phyloP scores from a whole-genome alignment of 2,113 vertebrate species.

The Stigmatopora argus region DNA sequence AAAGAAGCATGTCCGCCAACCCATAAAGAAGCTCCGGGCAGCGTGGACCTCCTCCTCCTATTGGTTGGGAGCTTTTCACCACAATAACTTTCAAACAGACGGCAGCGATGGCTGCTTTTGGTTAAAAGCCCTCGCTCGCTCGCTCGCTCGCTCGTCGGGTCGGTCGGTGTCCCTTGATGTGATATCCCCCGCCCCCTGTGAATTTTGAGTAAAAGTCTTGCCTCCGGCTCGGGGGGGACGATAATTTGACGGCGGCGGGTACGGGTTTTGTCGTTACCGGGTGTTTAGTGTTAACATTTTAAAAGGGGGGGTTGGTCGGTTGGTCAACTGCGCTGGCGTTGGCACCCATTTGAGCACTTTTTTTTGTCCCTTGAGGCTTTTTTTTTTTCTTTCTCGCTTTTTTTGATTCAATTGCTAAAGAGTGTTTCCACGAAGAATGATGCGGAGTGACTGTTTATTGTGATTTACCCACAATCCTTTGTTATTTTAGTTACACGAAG shows the following conservation, averaged over 20 bases:
- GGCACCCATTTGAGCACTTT: conserved; percentile 58
- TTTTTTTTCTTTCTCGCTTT: conserved; percentile 2
- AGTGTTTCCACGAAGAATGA: conserved; percentile 15
- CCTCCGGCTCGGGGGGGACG: background rate
- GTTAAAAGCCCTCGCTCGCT: background rate
- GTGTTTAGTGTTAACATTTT: conserved; percentile 6
- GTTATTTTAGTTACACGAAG: conserved; percentile 15
- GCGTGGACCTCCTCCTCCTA: background rate
- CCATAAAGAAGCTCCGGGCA: background rate
- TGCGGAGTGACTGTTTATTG: conserved; percentile 36
- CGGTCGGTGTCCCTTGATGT: background rate
- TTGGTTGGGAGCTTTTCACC: conserved; percentile 2
- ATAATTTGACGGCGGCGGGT: background rate
- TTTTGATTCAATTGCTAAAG: background rate
- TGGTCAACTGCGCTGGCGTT: conserved; percentile 25
- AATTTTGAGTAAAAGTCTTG: background rate
- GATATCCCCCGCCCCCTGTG: background rate
- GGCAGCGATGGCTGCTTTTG: background rate
- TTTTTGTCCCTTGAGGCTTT: conserved; percentile 41
- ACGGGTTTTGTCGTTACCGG: background rate
- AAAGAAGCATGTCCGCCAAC: background rate
- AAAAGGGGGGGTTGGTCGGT: conserved; percentile 23
- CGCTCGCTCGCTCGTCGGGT: too few species aligned
- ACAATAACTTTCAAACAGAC: background rate
- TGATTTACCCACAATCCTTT: conserved; percentile 45